These are phyloP conservation scores for Meteorus colon DNA, from an alignment of 2,888 invertebrate species.

Conservation along the genomic window DNA sequence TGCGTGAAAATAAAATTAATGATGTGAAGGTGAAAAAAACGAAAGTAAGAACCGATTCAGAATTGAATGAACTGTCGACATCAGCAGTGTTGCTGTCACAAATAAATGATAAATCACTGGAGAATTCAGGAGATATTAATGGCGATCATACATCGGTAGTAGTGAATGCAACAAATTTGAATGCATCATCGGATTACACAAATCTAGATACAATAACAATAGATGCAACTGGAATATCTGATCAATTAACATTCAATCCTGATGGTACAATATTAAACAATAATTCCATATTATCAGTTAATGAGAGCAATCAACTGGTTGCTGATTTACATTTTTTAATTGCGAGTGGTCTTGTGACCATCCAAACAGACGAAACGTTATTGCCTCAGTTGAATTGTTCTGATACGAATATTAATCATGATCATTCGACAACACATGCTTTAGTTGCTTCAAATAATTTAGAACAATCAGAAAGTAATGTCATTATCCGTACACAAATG, in stretches of 20 bases:
- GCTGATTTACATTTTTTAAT: constrained; percentile 66
- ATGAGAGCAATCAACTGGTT: constrained; percentile 65
- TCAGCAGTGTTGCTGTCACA: constrained; percentile 26
- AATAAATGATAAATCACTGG: constrained; percentile 37
- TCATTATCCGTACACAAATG: constrained; percentile 49
- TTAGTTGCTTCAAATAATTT: constrained; percentile 11
- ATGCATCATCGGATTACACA: constrained; percentile 49
- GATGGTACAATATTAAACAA: constrained; percentile 66
- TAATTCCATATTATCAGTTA: constrained; percentile 65
- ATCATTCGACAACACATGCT: constrained; percentile 48
- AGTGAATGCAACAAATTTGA: constrained; percentile 15
- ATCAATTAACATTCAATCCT: constrained; percentile 63
- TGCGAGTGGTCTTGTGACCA: constrained; percentile 65
- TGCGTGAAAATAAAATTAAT: constrained; percentile 64
- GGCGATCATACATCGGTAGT: constrained; percentile 50
- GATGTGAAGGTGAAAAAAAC: constrained; percentile 5
- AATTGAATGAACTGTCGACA: constrained; percentile 53
- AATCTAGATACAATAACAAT: constrained; percentile 58
- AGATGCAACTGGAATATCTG: constrained; percentile 54
- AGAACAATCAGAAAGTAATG: constrained; percentile 32
- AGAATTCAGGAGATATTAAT: constrained; percentile 44
- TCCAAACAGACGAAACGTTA: constrained; percentile 74
- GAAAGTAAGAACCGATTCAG: constrained; percentile 57
- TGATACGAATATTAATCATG: constrained; percentile 59
- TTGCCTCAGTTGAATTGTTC: constrained; percentile 40